Percentiles rank a stretch among this genome's conserved stretches.
Evolutionary conservation across 2,888 invertebrate genomes (phyloP).

Genomic region (Therioaphis trifolii): DNA sequence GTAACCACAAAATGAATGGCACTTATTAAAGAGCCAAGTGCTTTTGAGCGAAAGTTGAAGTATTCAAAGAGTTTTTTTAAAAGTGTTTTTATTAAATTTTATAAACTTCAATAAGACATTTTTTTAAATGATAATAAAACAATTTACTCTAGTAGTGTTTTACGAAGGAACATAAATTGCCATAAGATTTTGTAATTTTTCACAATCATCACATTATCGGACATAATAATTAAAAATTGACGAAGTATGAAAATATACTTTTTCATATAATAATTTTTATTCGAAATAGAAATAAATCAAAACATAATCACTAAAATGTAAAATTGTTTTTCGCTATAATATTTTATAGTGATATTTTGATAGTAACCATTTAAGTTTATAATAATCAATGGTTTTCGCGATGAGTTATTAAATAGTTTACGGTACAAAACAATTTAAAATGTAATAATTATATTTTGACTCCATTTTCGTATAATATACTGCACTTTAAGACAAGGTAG

Average conservation of each 20-base stretch:
- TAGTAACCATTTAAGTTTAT: too few species aligned
- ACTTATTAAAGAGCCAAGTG: constrained; percentile 20
- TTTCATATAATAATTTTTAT: background rate
- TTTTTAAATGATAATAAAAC: background rate
- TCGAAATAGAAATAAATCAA: background rate
- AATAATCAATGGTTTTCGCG: too few species aligned
- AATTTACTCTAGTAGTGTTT: background rate
- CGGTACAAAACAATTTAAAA: too few species aligned
- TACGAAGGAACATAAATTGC: background rate
- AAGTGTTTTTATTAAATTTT: background rate
- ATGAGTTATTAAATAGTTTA: too few species aligned
- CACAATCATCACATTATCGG: background rate
- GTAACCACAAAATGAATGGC: constrained; percentile 12
- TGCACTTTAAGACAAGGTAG: too few species aligned
- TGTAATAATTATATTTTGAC: too few species aligned
- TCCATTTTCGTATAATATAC: too few species aligned
- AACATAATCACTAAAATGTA: too few species aligned
- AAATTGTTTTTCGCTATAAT: too few species aligned
- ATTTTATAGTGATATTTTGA: too few species aligned
- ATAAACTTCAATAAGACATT: background rate
- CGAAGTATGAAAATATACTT: background rate
- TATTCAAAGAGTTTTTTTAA: background rate
- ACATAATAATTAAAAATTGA: background rate
- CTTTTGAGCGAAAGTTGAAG: background rate
- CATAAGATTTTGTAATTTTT: background rate